phyloP scores from a whole-genome alignment of 2,113 vertebrate species.

The Melanostigma gelatinosum region DNA sequence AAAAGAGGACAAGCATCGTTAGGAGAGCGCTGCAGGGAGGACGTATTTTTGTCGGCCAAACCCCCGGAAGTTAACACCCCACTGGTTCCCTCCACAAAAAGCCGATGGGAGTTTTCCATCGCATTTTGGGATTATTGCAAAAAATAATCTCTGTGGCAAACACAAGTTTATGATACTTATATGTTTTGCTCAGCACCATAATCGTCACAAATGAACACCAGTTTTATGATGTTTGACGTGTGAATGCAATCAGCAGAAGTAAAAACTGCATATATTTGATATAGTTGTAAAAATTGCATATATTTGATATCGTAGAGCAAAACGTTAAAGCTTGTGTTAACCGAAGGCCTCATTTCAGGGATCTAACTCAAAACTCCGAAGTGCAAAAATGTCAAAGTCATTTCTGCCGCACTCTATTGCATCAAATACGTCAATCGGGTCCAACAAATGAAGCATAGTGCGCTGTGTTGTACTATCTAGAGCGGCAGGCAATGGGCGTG shows the following conservation, averaged over 20 bases:
- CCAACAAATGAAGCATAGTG: constrained; percentile 27
- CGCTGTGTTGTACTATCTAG: not conserved
- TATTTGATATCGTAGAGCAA: not conserved
- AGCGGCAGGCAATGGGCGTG: constrained; percentile 1
- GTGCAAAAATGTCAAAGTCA: not conserved
- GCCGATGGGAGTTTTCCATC: not conserved
- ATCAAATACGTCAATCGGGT: constrained; percentile 26
- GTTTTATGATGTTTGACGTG: not conserved
- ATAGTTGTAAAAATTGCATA: not conserved
- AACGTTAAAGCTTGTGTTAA: not conserved
- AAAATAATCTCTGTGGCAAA: not conserved
- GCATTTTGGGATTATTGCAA: not conserved
- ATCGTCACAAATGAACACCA: not conserved
- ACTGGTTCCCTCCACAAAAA: not conserved
- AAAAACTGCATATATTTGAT: not conserved
- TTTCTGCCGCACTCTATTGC: not conserved
- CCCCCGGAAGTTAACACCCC: not conserved
- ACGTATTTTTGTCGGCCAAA: not conserved
- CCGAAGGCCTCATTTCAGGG: not conserved
- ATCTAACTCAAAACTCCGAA: not conserved
- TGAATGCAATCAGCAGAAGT: no score
- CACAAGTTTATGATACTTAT: not conserved
- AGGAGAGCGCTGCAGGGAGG: not conserved
- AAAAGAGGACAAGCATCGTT: constrained; percentile 41
- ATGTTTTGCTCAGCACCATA: not conserved